phyloP scores from a whole-genome alignment of 2,888 invertebrate genomes.

The Drosophila stalkeri region DNA sequence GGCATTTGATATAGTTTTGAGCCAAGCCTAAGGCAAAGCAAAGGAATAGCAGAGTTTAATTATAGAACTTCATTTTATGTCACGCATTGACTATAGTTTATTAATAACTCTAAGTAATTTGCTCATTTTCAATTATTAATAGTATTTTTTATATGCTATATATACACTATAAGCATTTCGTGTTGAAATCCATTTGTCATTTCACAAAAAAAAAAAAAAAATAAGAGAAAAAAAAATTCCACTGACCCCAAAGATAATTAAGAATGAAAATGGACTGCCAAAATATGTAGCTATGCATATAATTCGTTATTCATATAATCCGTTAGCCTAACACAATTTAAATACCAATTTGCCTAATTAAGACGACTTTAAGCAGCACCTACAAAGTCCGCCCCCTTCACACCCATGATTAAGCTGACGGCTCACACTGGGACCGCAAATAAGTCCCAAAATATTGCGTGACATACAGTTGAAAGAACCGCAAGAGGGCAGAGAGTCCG shows the following conservation, averaged over 20 bases:
- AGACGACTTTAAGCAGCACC: constrained; percentile 63
- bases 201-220: neutral
- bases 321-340: constrained; percentile 54
- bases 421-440: constrained; percentile 48
- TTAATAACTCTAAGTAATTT: neutral
- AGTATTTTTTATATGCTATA: neutral
- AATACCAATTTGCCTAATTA: constrained; percentile 78
- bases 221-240: neutral
- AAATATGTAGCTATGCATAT: constrained; percentile 11
- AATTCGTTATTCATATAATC: constrained; percentile 46
- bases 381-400: neutral
- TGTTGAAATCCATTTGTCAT: constrained; percentile 27
- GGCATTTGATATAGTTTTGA: constrained; percentile 1
- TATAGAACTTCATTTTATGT: neutral
- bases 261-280: constrained; percentile 23
- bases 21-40: constrained; percentile 1
- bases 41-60: neutral
- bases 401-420: constrained; percentile 47
- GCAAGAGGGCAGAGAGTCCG: constrained; percentile 3
- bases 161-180: constrained; percentile 5
- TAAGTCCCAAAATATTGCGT: constrained; percentile 73
- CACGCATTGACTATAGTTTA: neutral
- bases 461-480: constrained; percentile 49
- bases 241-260: constrained; percentile 24
- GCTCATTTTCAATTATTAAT: constrained; percentile 12